Evolutionary conservation across 2,797 vertebrate species (phyloP), one percentile per base, ranked within the genome.

Genomic region (Anas georgica): DNA sequence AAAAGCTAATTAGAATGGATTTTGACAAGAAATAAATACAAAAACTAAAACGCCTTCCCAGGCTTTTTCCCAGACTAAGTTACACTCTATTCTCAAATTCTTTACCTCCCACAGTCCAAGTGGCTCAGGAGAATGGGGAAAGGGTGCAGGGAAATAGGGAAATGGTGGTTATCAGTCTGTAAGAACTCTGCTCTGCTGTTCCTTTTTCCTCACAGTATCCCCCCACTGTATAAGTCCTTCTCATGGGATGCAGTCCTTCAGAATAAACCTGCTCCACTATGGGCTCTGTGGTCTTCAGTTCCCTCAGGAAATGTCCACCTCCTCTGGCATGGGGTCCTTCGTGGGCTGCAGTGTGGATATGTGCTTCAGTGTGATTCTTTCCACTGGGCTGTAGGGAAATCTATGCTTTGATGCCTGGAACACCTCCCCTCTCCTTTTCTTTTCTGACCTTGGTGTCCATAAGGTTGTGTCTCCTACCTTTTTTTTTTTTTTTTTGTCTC

Each of bases 91-190:
- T 83, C 13, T 12, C 5, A 28, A 2, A 8, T 80, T 16, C 17
- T 50, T 18, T 67, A 12, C 20, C 52, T 79, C 18, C 26, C 23
- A 52, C 16, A 5, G 3, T 79, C 17, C 0, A 16, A 39, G 8
- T 2, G 2, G 17, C 23, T 5, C 10, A 86, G 29, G 12, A 2
- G 15, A 1, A 11, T 83, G 7, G 9, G 3, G 2, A 79, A 41
- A 16, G 50, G 10, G 26, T 48, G 22, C 46, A 48, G 22, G 46
- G 22, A 48, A 48, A 48, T 23, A 12, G 22, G 46, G 22, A 48
- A 48, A 48, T 48, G 46, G 22, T 48, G 7, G 12, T 48, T 48
- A 48, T 48, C 33, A 54, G 37, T n/a, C 43, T 23, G 33, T 22
- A 52, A 14, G 1, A 26, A 48, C 59, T 54, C 28, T 6, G 22